A percentile compares a stretch with the other conserved stretches of the same genome.
phyloP scores from a whole-genome alignment of 2,113 vertebrate genomes.

The Protobothrops flavoviridis region DNA sequence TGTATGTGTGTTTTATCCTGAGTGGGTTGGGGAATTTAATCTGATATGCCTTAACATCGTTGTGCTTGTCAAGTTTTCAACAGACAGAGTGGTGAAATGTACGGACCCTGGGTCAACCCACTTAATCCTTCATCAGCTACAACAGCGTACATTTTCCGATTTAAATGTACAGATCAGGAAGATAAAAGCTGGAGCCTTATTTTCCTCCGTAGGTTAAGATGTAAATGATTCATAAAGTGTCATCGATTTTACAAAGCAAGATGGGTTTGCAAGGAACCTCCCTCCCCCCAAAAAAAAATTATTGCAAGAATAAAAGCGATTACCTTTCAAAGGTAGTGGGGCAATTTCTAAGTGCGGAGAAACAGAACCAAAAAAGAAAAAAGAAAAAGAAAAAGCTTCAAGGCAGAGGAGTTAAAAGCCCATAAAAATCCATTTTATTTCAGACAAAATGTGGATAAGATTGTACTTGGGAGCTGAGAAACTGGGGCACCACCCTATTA shows the following conservation, averaged over 20 bases:
- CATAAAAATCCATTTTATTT: neutral
- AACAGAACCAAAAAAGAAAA: neutral
- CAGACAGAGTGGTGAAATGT: neutral
- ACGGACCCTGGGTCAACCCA: neutral
- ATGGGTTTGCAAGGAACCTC: neutral
- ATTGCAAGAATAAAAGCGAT: neutral
- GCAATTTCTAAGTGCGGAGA: slow-evolving; percentile 5
- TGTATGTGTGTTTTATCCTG: neutral
- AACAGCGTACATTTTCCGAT: neutral
- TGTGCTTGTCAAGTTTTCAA: neutral
- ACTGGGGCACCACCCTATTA: slow-evolving; percentile 1
- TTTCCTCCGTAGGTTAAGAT: neutral
- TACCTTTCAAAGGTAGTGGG: neutral
- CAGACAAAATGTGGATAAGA: neutral
- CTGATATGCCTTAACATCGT: neutral
- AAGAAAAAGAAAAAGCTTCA: neutral
- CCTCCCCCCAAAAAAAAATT: neutral
- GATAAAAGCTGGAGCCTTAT: neutral
- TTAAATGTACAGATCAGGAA: neutral
- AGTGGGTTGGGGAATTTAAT: neutral
- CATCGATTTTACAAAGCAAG: neutral
- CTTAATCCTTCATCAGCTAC: neutral
- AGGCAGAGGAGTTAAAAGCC: neutral
- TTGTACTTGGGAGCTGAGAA: neutral
- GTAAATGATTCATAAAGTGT: neutral